These are phyloP conservation scores for Bruchidius siliquastri DNA, from an alignment of 2,888 invertebrate genomes.

Conservation along the genomic window DNA sequence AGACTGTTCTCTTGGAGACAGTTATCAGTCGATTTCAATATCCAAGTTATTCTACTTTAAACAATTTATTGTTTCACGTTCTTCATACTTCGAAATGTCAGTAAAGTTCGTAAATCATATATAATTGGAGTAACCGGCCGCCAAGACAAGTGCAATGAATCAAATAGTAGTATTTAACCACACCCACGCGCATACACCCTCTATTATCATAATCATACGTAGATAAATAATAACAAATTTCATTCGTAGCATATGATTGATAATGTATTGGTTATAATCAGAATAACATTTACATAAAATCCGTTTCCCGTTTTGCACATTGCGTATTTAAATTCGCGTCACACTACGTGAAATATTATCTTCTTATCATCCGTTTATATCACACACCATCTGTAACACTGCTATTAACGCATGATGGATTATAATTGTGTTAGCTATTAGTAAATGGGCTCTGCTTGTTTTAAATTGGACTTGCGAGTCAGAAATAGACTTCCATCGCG, in stretches of 20 bases:
- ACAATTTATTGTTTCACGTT: too few relatives aligned
- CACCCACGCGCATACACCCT: too few relatives aligned
- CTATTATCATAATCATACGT: background rate
- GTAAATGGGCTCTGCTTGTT: background rate
- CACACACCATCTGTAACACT: background rate
- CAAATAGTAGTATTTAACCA: too few relatives aligned
- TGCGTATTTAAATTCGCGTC: background rate
- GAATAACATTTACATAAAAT: background rate
- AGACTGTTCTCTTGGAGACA: too few relatives aligned
- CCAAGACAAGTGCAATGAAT: too few relatives aligned
- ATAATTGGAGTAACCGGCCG: too few relatives aligned
- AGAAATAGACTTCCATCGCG: background rate
- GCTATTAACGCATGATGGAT: background rate
- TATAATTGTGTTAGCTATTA: background rate
- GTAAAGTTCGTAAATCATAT: too few relatives aligned
- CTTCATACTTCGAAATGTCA: too few relatives aligned
- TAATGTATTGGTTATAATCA: background rate
- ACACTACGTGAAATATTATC: background rate
- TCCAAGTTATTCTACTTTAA: too few relatives aligned
- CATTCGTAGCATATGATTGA: background rate
- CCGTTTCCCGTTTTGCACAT: background rate
- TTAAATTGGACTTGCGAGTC: background rate
- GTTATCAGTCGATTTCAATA: too few relatives aligned
- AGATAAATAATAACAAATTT: background rate
- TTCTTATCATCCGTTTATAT: background rate